Percentiles rank a stretch among this genome's conserved stretches.
Evolutionary conservation across 2,113 vertebrate genomes (phyloP).

Genomic region (Collichthys lucidus): DNA sequence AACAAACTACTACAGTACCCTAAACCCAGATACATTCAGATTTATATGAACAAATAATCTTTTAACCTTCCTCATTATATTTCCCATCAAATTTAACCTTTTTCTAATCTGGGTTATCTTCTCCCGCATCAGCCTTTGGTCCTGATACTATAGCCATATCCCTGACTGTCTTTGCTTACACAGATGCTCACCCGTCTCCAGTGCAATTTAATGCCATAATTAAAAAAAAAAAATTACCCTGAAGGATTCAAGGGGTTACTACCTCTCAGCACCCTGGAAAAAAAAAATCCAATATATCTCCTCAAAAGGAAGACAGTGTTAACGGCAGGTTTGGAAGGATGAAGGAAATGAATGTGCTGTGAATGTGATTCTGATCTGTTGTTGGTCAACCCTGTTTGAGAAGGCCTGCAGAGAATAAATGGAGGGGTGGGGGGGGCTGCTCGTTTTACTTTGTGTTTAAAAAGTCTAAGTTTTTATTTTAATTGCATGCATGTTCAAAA

Average conservation of each 20-base stretch:
- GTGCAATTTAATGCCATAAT: conserved; percentile 70
- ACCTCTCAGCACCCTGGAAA: conserved; percentile 67
- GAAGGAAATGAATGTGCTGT: conserved; percentile 61
- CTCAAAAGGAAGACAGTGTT: conserved; percentile 21
- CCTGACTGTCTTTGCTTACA: conserved; percentile 62
- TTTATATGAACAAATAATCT: not conserved
- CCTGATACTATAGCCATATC: conserved; percentile 73
- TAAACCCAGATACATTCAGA: not conserved
- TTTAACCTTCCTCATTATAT: not conserved
- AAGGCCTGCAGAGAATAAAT: conserved; percentile 25
- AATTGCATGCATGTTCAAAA: conserved; percentile 36
- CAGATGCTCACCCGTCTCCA: conserved; percentile 55
- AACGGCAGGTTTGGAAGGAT: conserved; percentile 31
- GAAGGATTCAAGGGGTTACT: conserved; percentile 66
- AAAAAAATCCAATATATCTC: conserved; percentile 20
- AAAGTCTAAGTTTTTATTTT: not conserved
- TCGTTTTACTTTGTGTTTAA: conserved; percentile 9
- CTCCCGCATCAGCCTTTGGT: conserved; percentile 31
- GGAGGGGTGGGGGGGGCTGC: not conserved
- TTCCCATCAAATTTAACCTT: not conserved
- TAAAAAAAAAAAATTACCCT: conserved; percentile 63
- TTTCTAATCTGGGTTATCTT: not conserved
- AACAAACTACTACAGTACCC: not conserved
- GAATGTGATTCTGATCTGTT: conserved; percentile 57
- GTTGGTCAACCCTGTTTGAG: conserved; percentile 53